These are phyloP conservation scores for Typhlichthys subterraneus DNA, from an alignment of 2,797 vertebrate species.

Conservation along the genomic window DNA sequence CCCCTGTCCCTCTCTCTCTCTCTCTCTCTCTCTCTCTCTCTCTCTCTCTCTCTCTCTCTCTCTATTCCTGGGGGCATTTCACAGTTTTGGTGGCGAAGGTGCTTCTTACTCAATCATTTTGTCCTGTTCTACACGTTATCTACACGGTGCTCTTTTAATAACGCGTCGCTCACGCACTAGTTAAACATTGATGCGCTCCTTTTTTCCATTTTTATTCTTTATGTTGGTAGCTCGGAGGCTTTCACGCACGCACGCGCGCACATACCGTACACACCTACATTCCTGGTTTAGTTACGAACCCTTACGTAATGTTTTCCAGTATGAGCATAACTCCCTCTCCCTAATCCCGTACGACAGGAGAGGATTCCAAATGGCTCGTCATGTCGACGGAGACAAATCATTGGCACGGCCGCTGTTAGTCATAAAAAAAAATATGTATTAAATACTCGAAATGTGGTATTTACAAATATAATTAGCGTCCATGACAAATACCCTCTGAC, in stretches of 20 bases:
- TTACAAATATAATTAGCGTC: constrained; percentile 55
- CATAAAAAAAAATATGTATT: constrained; percentile 2
- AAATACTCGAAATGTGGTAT: constrained; percentile 33
- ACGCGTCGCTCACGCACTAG: constrained; percentile 30
- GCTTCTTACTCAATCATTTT: constrained; percentile 29
- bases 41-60: no score
- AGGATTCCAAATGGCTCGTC: constrained; percentile 14
- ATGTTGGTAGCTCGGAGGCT: constrained; percentile 3
- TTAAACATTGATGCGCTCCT: constrained; percentile 29
- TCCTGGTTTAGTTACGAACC: not conserved
- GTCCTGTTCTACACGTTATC: constrained; percentile 44
- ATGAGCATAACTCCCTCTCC: no score
- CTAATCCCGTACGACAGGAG: not conserved
- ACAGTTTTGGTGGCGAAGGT: constrained; percentile 1
- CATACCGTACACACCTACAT: not conserved
- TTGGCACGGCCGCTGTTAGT: constrained; percentile 37
- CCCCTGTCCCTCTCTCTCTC: not conserved
- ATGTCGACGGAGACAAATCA: constrained; percentile 22
- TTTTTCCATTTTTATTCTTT: not conserved
- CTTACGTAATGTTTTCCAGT: no score
- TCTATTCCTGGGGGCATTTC: not conserved
- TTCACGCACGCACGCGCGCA: not conserved
- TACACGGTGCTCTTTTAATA: constrained; percentile 40
- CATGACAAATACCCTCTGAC: constrained; percentile 39
- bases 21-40: not conserved